Conservation (phyloP, 2,113 vertebrate species). For the Mobula birostris region DNA sequence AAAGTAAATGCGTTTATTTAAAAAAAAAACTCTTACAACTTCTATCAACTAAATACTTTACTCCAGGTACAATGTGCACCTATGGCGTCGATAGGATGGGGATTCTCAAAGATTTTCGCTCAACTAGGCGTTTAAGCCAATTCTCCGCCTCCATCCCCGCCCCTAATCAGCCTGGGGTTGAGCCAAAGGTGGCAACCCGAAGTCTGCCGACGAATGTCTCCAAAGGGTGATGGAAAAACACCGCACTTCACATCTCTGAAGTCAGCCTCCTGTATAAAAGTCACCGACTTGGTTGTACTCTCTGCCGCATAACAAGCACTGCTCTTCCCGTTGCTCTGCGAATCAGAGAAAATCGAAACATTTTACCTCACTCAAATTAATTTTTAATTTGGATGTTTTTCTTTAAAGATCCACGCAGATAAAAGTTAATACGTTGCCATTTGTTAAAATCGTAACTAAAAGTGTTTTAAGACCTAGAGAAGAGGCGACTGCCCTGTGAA, state of each 20-base stretch:
- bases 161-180: not conserved
- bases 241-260: not conserved
- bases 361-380: not conserved
- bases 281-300: not conserved
- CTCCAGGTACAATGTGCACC: not conserved
- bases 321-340: not conserved
- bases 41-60: not conserved
- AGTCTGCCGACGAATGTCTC: not conserved
- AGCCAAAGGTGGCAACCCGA: not conserved
- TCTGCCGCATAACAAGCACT: not conserved
- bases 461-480: not conserved
- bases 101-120: not conserved
- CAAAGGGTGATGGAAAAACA: not conserved
- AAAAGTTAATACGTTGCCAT: not conserved
- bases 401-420: not conserved
- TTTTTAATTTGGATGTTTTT: not conserved
- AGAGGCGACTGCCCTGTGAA: constrained; percentile 45
- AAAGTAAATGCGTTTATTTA: not conserved
- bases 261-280: constrained; percentile 15
- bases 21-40: not conserved
- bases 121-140: not conserved
- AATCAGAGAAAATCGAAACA: not conserved
- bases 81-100: not conserved
- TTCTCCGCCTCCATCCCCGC: not conserved
- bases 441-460: not conserved